Conservation (phyloP, 2,888 invertebrate species). For the Microctonus brassicae region DNA sequence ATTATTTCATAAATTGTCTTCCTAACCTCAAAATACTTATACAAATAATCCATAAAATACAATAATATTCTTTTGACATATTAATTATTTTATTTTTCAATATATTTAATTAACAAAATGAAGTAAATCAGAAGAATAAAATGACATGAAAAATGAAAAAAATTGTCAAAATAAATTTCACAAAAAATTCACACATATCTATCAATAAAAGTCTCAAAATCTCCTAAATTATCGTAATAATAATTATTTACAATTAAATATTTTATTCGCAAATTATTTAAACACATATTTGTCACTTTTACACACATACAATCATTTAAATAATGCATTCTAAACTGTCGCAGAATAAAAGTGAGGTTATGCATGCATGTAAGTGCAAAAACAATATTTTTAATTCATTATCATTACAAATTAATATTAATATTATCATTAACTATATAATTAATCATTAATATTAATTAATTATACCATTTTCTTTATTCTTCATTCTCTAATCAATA, state of each 20-base stretch:
- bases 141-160: not conserved
- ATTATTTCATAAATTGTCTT: slow-evolving; percentile 29
- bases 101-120: no score
- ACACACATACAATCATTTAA: not conserved
- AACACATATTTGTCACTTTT: not conserved
- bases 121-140: no score
- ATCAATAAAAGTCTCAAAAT: not conserved
- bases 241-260: not conserved
- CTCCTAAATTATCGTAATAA: not conserved
- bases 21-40: no score
- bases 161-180: not conserved
- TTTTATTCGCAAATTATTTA: not conserved
- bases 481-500: not conserved
- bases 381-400: not conserved
- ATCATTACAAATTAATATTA: not conserved
- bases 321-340: not conserved
- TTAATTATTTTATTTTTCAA: no score
- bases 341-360: not conserved
- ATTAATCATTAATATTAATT: not conserved
- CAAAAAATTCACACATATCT: no score
- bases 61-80: no score
- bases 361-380: not conserved
- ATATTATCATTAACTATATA: not conserved
- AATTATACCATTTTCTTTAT: not conserved
- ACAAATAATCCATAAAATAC: no score